A percentile compares a stretch with the other conserved stretches of the same genome.
phyloP scores from a whole-genome alignment of 2,888 invertebrate species.

The Malachius bipustulatus region DNA sequence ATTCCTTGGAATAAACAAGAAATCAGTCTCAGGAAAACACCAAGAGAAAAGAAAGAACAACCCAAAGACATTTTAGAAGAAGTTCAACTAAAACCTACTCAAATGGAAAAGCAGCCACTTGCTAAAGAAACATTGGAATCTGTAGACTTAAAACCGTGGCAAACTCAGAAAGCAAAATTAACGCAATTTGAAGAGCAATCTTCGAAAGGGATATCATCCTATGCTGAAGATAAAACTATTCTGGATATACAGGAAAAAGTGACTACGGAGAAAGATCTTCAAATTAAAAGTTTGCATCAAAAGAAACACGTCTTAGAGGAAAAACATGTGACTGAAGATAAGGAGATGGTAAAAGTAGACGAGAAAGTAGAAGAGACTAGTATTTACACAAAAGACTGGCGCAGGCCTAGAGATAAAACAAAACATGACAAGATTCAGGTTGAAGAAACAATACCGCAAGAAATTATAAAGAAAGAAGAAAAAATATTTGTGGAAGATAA shows the following conservation, averaged over 20 bases:
- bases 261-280: constrained; percentile 17
- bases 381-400: constrained; percentile 15
- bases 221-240: constrained; percentile 26
- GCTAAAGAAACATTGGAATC: no score
- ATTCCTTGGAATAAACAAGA: constrained; percentile 48
- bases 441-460: constrained; percentile 10
- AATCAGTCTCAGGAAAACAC: constrained; percentile 37
- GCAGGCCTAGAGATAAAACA: constrained; percentile 9
- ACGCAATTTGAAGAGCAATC: no score
- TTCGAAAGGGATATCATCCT: no score
- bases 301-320: constrained; percentile 15
- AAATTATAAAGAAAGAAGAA: constrained; percentile 12
- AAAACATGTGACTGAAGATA: constrained; percentile 22
- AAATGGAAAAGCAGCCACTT: constrained; percentile 28
- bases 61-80: constrained; percentile 32
- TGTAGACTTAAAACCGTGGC: no score
- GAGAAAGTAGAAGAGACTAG: constrained; percentile 21
- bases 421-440: no score
- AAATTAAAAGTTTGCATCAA: constrained; percentile 22
- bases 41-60: constrained; percentile 28
- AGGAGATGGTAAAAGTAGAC: constrained; percentile 17
- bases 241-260: constrained; percentile 30
- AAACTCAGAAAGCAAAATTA: no score
- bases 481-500: constrained; percentile 9
- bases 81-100: constrained; percentile 36